phyloP scores from a whole-genome alignment of 2,113 vertebrate genomes.

The Xiphophorus maculatus region DNA sequence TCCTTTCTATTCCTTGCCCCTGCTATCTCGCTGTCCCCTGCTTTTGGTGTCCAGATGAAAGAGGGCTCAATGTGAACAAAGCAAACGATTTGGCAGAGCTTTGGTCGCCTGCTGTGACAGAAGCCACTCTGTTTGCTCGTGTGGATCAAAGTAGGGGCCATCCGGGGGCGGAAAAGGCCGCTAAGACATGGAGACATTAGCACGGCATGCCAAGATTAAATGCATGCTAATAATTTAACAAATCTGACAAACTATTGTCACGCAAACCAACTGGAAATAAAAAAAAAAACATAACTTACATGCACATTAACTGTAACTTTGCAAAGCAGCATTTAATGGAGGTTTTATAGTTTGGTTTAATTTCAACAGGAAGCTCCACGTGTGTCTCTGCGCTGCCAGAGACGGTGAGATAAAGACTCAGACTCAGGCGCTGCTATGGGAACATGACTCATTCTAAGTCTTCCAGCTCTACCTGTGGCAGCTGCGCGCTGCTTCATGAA shows the following conservation, averaged over 20 bases:
- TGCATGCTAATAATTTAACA: background rate
- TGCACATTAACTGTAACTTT: background rate
- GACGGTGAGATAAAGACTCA: constrained; percentile 72
- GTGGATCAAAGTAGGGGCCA: constrained; percentile 30
- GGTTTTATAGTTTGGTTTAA: constrained; percentile 18
- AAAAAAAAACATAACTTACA: background rate
- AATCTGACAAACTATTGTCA: background rate
- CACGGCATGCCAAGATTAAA: background rate
- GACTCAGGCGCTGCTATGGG: constrained; percentile 74
- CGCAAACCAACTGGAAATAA: background rate
- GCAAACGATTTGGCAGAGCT: constrained; percentile 65
- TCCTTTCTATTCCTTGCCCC: constrained; percentile 53
- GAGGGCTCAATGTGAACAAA: constrained; percentile 69
- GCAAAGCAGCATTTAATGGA: constrained; percentile 13
- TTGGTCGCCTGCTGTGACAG: constrained; percentile 62
- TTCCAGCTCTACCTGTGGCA: constrained; percentile 75
- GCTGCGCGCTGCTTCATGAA: constrained; percentile 69
- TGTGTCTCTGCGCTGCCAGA: constrained; percentile 59
- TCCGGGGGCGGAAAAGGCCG: constrained; percentile 10
- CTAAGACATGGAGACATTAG: background rate
- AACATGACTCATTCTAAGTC: constrained; percentile 78
- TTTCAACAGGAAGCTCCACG: constrained; percentile 21
- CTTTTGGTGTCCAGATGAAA: constrained; percentile 74
- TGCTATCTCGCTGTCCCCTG: constrained; percentile 57
- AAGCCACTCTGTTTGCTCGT: constrained; percentile 28